Evolutionary conservation across 2,113 vertebrate species (phyloP).

Genomic region (Phalacrocorax brasilianus): DNA sequence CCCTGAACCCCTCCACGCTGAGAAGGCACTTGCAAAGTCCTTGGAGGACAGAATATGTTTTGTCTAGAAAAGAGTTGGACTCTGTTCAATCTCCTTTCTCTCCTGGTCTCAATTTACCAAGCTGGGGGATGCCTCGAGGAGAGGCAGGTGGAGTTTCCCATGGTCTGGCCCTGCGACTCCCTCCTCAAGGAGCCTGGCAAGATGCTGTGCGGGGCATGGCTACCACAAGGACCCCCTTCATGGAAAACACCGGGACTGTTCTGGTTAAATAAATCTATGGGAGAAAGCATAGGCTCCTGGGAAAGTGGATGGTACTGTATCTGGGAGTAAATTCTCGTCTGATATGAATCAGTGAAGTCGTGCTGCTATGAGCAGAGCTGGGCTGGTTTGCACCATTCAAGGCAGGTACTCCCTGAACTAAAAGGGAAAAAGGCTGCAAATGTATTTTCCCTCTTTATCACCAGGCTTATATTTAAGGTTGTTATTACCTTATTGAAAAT

Average conservation of each 20-base stretch:
- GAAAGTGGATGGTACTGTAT: not conserved
- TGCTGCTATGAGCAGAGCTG: not conserved
- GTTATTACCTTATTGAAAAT: not conserved
- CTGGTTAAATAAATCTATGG: not conserved
- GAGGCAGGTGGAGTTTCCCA: not conserved
- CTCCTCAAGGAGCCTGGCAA: not conserved
- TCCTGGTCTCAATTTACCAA: not conserved
- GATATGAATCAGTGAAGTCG: not conserved
- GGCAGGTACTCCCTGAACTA: not conserved
- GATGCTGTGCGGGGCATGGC: not conserved
- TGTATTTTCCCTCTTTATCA: not conserved
- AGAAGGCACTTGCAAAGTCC: not conserved
- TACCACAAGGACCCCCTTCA: not conserved
- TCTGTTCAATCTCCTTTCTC: not conserved
- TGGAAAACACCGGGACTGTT: fast-evolving
- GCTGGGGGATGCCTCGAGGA: not conserved
- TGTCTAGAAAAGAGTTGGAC: not conserved
- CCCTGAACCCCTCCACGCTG: not conserved
- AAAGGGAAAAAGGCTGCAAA: not conserved
- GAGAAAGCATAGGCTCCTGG: not conserved
- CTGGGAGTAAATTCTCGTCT: not conserved
- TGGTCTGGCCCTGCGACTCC: not conserved
- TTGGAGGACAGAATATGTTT: not conserved
- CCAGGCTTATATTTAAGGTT: not conserved
- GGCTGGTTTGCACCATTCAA: not conserved